Evolutionary conservation across 2,797 vertebrate genomes (phyloP), one percentile per base, ranked within the genome.

Genomic region (Pterois miles): DNA sequence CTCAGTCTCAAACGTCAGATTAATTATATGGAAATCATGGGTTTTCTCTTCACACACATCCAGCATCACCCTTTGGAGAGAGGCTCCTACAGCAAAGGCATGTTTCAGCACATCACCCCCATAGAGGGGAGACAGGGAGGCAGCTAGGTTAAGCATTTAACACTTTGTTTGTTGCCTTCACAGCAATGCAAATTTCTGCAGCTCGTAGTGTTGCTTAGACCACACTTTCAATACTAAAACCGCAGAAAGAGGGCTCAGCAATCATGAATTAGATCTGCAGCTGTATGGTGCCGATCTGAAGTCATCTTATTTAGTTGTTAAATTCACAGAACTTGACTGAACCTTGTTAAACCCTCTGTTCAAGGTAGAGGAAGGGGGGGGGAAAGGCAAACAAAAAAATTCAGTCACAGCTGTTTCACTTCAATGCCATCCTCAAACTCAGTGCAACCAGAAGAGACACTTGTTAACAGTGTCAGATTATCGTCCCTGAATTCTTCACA

Each of bases 361-460:
- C 40, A 82, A 77, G 57, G 38, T 22, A 64, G 22, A 59, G 63
- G 57, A 36, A 74, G 40, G 18, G 40, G 12, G 20, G 40, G 14
- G 16, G 13, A 27, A 6, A 58, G 31, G 40, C 1, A 25, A 62
- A 40, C 40, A 62, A 57, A 56, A 71, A 75, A 57, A 10, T 46
- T 18, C 11, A 67, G 82, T 90, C 89, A 92, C 87, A 90, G 80
- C 81, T 83, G 69, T 80, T 83, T 83, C 76, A 86, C 72, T 76
- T 82, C 73, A 82, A 87, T 65, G 76, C 69, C 70, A 68, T 79
- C 74, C 68, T 70, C 76, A 87, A 88, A 91, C 85, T 92, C 91
- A 90, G 89, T 88, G 89, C 92, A 91, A 86, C 79, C 78, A 90
- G 56, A 87, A 85, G 69, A 68, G 65, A 87, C 85, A 82, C 69